Base-by-base conservation (phyloP, 2,797 vertebrate species). In the Lithobates sylvaticus region DNA sequence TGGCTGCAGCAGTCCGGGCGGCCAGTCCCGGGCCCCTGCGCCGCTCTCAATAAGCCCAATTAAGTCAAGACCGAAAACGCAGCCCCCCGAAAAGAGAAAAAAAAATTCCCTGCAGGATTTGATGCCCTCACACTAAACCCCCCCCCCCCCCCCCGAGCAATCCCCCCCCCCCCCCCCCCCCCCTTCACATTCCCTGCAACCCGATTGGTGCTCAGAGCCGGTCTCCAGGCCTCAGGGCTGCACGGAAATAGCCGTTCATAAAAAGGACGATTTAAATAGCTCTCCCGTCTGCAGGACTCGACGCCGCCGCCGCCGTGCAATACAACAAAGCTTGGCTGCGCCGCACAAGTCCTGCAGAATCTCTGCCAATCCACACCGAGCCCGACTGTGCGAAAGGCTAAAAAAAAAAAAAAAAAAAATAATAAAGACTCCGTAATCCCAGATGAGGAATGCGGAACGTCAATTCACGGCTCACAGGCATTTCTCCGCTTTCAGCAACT, bases 321-420 rank as follows among this genome's bases (percentile, higher is more conserved):
- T 23, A 9, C 16, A n/a, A 61, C 58, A 61, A 61, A 21, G 58
- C 58, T n/a, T 7, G 74, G n/a, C 74, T 29, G 74, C 13, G 27
- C 58, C 5, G n/a, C n/a, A n/a, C n/a, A n/a, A n/a, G n/a, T n/a
- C n/a, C n/a, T n/a, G 27, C 87, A 89, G 87, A 86, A 88, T 90
- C 90, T 26, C 68, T 89, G 87, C 89, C 91, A 91, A 91, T 92
- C 91, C 92, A 89, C 91, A 86, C 90, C 91, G 80, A 89, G 94
- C 92, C 94, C 95, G 94, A 94, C 92, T 90, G 88, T 93, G 92
- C 93, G 93, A 93, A 93, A 92, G 91, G 91, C 89, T 89, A 89
- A 92, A 90, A 68, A 61, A 79, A 93, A 5, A 34, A 90, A 68
- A 61, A n/a, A n/a, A n/a, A n/a, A n/a, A n/a, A n/a, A n/a, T n/a